These are phyloP conservation scores for Ptychoptera albimana DNA, from an alignment of 2,888 invertebrate genomes.

Conservation along the genomic window DNA sequence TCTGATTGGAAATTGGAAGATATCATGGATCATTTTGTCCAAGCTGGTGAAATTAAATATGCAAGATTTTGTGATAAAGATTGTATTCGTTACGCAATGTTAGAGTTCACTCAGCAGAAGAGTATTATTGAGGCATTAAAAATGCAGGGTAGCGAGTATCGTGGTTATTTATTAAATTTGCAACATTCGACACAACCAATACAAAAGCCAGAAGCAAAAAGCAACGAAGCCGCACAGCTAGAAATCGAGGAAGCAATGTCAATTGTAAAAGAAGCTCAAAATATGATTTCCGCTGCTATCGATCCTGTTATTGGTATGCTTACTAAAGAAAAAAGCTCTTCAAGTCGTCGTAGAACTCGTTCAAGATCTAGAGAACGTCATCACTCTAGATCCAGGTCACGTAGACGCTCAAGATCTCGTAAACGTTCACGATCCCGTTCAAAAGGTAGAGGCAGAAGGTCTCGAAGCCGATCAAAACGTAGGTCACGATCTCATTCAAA, in stretches of 20 bases:
- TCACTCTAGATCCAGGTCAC: conserved; percentile 44
- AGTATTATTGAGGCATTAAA: conserved; percentile 73
- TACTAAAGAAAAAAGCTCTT: conserved; percentile 63
- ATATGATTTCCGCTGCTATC: conserved; percentile 83
- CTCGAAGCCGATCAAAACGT: conserved; percentile 28
- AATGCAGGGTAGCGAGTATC: conserved; percentile 63
- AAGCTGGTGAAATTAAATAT: conserved; percentile 90
- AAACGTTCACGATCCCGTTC: conserved; percentile 49
- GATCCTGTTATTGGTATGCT: conserved; percentile 80
- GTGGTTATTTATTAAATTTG: conserved; percentile 51
- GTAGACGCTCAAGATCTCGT: conserved; percentile 39
- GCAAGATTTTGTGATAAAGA: conserved; percentile 79
- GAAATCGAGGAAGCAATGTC: conserved; percentile 97
- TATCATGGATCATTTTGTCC: conserved; percentile 73
- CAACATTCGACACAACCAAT: conserved; percentile 87
- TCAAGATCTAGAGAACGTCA: conserved; percentile 24
- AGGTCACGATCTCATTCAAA: conserved; percentile 43
- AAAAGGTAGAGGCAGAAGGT: conserved; percentile 37
- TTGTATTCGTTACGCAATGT: conserved; percentile 61
- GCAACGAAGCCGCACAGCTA: conserved; percentile 85
- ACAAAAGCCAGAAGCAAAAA: conserved; percentile 83
- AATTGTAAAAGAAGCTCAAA: conserved; percentile 89
- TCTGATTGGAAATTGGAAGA: conserved; percentile 61
- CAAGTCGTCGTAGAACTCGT: conserved; percentile 30
- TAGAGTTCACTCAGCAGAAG: conserved; percentile 89